These are phyloP conservation scores for Drosophila nr. medialis DNA, from an alignment of 2,888 invertebrate genomes.

Conservation along the genomic window DNA sequence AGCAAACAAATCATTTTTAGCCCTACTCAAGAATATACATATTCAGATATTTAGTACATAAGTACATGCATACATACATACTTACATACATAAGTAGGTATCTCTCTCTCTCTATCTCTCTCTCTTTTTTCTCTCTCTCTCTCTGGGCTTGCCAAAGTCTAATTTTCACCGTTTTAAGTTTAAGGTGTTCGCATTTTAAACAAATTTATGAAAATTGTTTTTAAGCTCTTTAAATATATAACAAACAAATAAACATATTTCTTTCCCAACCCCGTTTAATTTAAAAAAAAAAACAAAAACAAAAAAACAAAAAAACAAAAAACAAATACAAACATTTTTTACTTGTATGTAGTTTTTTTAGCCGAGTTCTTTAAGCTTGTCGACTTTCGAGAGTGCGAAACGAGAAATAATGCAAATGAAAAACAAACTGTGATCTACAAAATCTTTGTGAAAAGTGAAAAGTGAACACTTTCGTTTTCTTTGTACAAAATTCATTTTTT, in stretches of 20 bases:
- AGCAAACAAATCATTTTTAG: slow-evolving; percentile 26
- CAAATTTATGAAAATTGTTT: slow-evolving; percentile 14
- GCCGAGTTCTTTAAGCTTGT: slow-evolving; percentile 25
- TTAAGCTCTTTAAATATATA: slow-evolving; percentile 9
- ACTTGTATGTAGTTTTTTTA: slow-evolving; percentile 19
- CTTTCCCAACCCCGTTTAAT: slow-evolving; percentile 9
- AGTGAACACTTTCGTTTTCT: slow-evolving; percentile 64
- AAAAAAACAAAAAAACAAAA: slow-evolving; percentile 5
- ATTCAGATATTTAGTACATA: slow-evolving; percentile 30
- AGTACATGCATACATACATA: slow-evolving; percentile 11
- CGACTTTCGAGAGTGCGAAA: slow-evolving; percentile 34
- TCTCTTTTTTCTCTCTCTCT: not conserved
- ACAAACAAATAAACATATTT: slow-evolving; percentile 21
- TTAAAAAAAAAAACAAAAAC: not conserved
- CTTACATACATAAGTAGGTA: slow-evolving; percentile 1
- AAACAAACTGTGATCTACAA: slow-evolving; percentile 84
- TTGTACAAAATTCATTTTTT: slow-evolving; percentile 77
- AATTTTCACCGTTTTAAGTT: slow-evolving; percentile 10
- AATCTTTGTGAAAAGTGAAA: slow-evolving; percentile 56
- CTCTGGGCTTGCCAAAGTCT: slow-evolving; percentile 22
- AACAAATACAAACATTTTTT: slow-evolving; percentile 3
- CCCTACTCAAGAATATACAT: slow-evolving; percentile 24
- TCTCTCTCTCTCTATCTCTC: slow-evolving; percentile 3
- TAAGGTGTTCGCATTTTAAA: slow-evolving; percentile 18
- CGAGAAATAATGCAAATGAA: slow-evolving; percentile 78